Base-by-base conservation (phyloP, 2,888 invertebrate genomes). In the Tachystola acroxantha region DNA sequence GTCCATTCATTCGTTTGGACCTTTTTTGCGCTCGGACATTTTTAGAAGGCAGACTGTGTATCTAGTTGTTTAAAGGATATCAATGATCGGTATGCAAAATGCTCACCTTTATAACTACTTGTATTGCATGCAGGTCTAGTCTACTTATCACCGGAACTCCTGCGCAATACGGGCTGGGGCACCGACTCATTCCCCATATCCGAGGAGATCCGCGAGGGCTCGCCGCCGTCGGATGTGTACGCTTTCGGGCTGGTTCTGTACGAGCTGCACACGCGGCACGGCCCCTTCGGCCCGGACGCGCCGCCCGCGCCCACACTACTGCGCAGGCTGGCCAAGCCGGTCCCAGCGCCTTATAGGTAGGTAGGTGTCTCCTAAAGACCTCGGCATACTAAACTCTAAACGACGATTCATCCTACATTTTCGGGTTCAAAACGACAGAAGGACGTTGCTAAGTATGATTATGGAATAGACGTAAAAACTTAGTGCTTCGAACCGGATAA, bases 241-340 rank as follows among this genome's bases (percentile, higher is more conserved):
- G 94, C 95, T 1, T 97, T 98, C 69, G 94, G 92, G 0, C 92
- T 97, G 32, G 91, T 97, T 33, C 82, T 98, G 30, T 96, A 95
- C 68, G 97, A 97, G 77, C 89, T 97, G 49, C 93, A 96, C 64
- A 92, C 94, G 9, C 86, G 97, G 0, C 91, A 92, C 42, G 97
- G 97, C 0, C 96, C 97, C 0, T 97, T 94, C 63, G 96, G 96
- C 0, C 88, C 88, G 9, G 91, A 89, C 48, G 87, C 93, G 1
- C 89, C 91, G 0, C 88, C 92, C 0, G 89, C 92, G 46, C 93
- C 94, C 55, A 44, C 69, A 47, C 88, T 93, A 42, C 68, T 93
- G 31, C 88, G 90, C 34, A 88, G 87, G 43, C 69, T 93, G 30
- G 90, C 92, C 31, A 70, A 81, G 20, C 81, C 87, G 0, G 75